Evolutionary conservation across 2,113 vertebrate species (phyloP).

Genomic region (Bungarus multicinctus): DNA sequence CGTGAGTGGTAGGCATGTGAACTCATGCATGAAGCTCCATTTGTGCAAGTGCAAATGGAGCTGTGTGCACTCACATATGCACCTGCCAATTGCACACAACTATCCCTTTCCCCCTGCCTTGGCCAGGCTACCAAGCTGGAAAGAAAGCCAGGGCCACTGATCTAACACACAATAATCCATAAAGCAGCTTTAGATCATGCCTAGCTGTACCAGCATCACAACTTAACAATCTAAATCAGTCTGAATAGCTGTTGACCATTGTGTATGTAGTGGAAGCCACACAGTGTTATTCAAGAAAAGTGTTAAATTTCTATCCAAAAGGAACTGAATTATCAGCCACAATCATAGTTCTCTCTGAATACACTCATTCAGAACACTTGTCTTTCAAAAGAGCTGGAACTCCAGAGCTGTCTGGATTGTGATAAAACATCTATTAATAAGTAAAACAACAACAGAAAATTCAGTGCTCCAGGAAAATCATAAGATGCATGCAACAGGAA

Average conservation of each 20-base stretch:
- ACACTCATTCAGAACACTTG: not conserved
- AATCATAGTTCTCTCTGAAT: not conserved
- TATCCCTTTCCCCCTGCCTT: not conserved
- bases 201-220: not conserved
- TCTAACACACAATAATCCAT: not conserved
- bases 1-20: too few species aligned
- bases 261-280: not conserved
- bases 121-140: not conserved
- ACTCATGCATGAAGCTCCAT: not conserved
- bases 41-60: not conserved
- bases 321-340: not conserved
- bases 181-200: not conserved
- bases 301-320: not conserved
- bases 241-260: not conserved
- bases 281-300: not conserved
- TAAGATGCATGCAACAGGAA: not conserved
- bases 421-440: not conserved
- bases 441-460: not conserved
- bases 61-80: not conserved
- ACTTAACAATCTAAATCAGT: not conserved
- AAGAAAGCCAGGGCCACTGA: not conserved
- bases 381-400: not conserved
- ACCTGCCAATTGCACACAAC: not conserved
- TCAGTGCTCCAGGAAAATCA: not conserved
- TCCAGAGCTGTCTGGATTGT: not conserved